Conservation (phyloP, 2,888 invertebrate species). For the Pimpla rufipes region DNA sequence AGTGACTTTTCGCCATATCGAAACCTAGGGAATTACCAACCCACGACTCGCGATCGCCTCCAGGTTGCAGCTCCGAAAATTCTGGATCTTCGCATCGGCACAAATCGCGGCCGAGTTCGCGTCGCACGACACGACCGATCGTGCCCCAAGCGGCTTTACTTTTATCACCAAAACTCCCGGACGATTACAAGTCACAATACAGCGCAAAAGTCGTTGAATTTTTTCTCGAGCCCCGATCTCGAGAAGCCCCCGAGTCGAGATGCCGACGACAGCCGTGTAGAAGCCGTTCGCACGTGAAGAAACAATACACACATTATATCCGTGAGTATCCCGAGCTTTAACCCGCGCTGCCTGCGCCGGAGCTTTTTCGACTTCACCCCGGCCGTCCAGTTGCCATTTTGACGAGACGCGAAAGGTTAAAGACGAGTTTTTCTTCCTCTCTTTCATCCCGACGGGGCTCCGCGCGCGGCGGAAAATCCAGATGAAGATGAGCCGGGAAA, state of each 20-base stretch:
- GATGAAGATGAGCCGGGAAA: constrained; percentile 84
- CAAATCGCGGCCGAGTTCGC: constrained; percentile 1
- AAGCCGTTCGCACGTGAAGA: neutral
- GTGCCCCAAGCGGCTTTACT: constrained; percentile 22
- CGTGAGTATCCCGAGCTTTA: constrained; percentile 35
- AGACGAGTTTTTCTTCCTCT: constrained; percentile 4
- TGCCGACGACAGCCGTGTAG: constrained; percentile 6
- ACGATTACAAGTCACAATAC: constrained; percentile 15
- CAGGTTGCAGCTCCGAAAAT: constrained; percentile 2
- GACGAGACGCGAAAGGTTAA: constrained; percentile 59
- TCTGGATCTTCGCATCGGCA: neutral
- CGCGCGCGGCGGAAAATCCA: constrained; percentile 9
- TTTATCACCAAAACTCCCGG: constrained; percentile 1
- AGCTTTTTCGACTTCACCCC: constrained; percentile 31
- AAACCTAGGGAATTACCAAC: neutral
- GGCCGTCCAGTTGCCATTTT: constrained; percentile 65
- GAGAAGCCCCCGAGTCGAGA: neutral
- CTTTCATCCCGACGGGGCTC: neutral
- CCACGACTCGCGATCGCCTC: neutral
- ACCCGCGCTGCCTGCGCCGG: constrained; percentile 15
- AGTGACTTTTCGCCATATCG: neutral
- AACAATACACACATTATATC: constrained; percentile 10
- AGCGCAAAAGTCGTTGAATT: neutral
- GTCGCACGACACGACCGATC: constrained; percentile 13
- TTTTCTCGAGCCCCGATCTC: neutral